phyloP scores from a whole-genome alignment of 1,140 invertebrate genomes.

The Aphaenogaster ashmeadi region DNA sequence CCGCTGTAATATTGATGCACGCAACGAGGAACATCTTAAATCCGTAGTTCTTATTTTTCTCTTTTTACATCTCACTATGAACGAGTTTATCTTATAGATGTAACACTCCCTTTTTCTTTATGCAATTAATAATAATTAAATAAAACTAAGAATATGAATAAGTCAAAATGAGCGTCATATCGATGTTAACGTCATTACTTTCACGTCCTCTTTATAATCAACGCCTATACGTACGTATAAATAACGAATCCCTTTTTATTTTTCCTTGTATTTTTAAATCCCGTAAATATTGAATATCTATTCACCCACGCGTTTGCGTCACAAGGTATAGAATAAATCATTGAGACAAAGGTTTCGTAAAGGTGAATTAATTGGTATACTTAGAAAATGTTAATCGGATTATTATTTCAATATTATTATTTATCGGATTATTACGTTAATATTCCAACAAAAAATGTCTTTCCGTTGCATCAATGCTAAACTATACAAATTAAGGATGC shows the following conservation, averaged over 20 bases:
- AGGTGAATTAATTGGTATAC: neutral
- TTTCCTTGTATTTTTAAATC: neutral
- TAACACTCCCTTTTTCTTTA: neutral
- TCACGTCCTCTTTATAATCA: neutral
- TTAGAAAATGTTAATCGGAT: constrained; percentile 22
- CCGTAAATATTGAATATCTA: constrained; percentile 22
- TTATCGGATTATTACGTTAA: constrained; percentile 12
- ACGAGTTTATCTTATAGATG: neutral
- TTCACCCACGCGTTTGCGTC: constrained; percentile 29
- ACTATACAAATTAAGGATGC: neutral
- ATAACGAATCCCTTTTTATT: neutral
- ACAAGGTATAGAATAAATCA: constrained; percentile 30
- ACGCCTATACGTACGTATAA: neutral
- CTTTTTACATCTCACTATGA: neutral
- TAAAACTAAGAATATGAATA: constrained; percentile 1
- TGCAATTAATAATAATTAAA: constrained; percentile 13
- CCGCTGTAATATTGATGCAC: neutral
- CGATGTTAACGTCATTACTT: constrained; percentile 15
- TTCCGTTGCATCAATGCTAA: neutral
- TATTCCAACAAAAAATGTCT: neutral
- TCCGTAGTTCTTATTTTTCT: neutral
- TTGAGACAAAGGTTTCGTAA: neutral
- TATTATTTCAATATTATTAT: no score
- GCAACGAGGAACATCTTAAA: constrained; percentile 23
- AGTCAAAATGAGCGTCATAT: neutral